Evolutionary conservation across 2,113 vertebrate genomes (phyloP).

Genomic region (Urocolius indicus): DNA sequence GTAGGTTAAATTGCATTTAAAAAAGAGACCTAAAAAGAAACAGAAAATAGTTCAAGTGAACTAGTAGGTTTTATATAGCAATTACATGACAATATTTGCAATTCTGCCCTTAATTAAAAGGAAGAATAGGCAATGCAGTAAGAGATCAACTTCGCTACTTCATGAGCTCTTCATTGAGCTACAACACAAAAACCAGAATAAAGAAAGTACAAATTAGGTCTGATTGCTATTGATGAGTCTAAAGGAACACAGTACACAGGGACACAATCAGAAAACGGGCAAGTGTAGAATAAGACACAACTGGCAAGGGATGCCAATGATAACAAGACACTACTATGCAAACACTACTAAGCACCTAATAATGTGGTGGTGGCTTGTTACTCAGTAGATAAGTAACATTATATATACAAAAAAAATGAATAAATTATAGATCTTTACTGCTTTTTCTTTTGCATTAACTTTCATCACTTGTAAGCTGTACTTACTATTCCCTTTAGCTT

Average conservation of each 20-base stretch:
- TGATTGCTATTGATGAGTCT: neutral
- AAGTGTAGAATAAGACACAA: neutral
- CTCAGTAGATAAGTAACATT: neutral
- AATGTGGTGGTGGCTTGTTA: neutral
- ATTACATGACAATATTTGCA: neutral
- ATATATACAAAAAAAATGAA: too few relatives aligned
- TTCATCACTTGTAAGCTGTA: neutral
- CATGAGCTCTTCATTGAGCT: neutral
- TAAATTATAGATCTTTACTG: neutral
- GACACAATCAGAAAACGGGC: neutral
- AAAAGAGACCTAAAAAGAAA: neutral
- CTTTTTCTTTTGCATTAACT: neutral
- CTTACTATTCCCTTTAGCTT: neutral
- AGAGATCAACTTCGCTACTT: neutral
- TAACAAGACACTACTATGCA: neutral
- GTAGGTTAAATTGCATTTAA: neutral
- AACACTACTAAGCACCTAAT: neutral
- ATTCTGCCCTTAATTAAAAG: neutral
- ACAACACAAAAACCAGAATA: neutral
- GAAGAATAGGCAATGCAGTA: neutral
- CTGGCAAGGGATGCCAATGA: neutral
- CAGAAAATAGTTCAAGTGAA: neutral
- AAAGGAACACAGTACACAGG: neutral
- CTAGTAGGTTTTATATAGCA: neutral
- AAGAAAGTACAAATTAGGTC: neutral